phyloP scores from a whole-genome alignment of 1,140 invertebrate genomes.

The Lepidostoma basale region DNA sequence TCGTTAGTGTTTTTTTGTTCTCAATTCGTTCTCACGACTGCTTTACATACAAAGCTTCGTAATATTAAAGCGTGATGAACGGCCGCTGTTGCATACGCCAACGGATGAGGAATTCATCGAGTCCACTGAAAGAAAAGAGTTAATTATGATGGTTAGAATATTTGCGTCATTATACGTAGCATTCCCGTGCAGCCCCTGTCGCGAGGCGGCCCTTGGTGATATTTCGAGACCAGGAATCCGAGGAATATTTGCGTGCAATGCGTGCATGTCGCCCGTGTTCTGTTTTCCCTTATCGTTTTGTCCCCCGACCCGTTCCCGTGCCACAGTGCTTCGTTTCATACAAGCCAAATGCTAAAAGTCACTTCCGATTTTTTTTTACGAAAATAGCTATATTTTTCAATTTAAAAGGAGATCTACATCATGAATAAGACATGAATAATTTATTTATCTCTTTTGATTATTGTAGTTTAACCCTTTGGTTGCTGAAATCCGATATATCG shows the following conservation, averaged over 20 bases:
- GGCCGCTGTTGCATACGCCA: not conserved
- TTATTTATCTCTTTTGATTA: too few species aligned
- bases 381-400: too few species aligned
- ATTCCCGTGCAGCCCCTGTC: not conserved
- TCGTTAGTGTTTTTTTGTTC: constrained; percentile 1
- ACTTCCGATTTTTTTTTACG: too few species aligned
- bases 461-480: too few species aligned
- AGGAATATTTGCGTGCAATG: constrained; percentile 4
- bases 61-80: not conserved
- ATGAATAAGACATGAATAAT: too few species aligned
- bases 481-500: too few species aligned
- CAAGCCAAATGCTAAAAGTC: too few species aligned
- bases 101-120: not conserved
- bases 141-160: not conserved
- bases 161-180: not conserved
- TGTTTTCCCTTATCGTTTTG: constrained; percentile 15
- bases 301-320: too few species aligned
- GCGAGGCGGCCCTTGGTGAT: not conserved
- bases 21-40: constrained; percentile 11
- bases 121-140: not conserved
- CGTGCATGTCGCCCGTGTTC: not conserved
- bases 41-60: not conserved
- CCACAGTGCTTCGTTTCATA: too few species aligned
- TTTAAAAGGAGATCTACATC: too few species aligned
- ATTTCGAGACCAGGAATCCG: constrained; percentile 20